Evolutionary conservation across 2,888 invertebrate species (phyloP), one percentile per base, ranked within the genome.

Genomic region (Uropetala carovei): DNA sequence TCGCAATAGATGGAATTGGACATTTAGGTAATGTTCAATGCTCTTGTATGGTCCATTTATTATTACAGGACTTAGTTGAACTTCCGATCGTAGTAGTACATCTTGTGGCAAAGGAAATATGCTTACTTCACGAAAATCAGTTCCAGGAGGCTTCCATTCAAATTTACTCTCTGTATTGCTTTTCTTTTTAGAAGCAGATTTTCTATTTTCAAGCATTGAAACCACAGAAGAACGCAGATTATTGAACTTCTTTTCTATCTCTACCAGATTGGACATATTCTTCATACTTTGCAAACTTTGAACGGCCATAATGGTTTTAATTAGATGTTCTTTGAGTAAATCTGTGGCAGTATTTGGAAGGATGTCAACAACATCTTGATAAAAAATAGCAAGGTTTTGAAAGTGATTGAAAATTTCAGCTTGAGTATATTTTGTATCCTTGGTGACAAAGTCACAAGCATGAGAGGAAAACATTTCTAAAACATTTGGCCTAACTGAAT

Each of bases 1-100:
- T 60, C 98, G 95, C 91, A 98, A 94, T 64, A 98, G 95, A 68
- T 97, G 96, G 94, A 98, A 98, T 93, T 98, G 98, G n/a, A 97
- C 95, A 93, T 97, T 97, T 56, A 98, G 95, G 94, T 98, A 98
- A 94, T 98, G 96, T 85, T 97, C 96, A 0, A 97, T 95, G 94
- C 95, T 95, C 0, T 95, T 94, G 94, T 97, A 98, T 0, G 96
- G 95, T 22, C 97, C 97, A 83, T 96, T 94, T 0, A 96, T 94
- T 92, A 97, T 96, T 94, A 97, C 97, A 0, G 96, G 96, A 22
- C 96, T 95, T 30, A 97, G 93, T 94, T 96, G 96, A 0, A 95
- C 95, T 10, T 94, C 93, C n/a, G 94, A 93, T 4, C 93, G 92
- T 27, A 93, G 93, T 0, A 94, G 93, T 43, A 96, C 92, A 93